phyloP scores from a whole-genome alignment of 92 coral and sea anemone species.

The Epizoanthus scotinus region DNA sequence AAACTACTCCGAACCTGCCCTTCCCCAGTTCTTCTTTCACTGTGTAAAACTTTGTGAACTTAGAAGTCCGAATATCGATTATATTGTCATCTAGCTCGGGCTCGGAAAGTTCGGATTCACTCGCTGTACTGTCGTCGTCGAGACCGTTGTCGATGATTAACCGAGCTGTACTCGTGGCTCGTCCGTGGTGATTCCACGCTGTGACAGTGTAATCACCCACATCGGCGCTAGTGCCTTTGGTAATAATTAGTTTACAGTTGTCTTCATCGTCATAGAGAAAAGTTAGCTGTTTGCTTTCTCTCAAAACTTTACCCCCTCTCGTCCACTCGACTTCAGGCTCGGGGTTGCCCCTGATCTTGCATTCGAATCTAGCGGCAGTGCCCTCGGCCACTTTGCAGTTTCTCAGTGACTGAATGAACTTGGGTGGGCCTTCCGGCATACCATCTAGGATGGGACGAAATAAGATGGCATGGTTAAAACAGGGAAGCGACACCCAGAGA shows the following conservation, averaged over 20 bases:
- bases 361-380: slow-evolving; percentile 97
- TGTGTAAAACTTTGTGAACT: slow-evolving; percentile 77
- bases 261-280: slow-evolving; percentile 93
- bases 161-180: slow-evolving; percentile 82
- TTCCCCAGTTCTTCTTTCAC: slow-evolving; percentile 94
- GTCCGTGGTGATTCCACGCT: slow-evolving; percentile 87
- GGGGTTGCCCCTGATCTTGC: slow-evolving; percentile 91
- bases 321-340: slow-evolving; percentile 97
- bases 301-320: slow-evolving; percentile 81
- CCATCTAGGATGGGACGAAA: slow-evolving; percentile 81
- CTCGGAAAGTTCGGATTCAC: slow-evolving; percentile 78
- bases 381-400: slow-evolving; percentile 94
- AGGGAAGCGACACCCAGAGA: slow-evolving; percentile 3
- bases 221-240: slow-evolving; percentile 89
- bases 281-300: slow-evolving; percentile 94
- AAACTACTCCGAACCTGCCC: slow-evolving; percentile 97
- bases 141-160: slow-evolving; percentile 75
- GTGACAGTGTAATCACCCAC: slow-evolving; percentile 96
- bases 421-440: slow-evolving; percentile 96
- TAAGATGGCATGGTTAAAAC: slow-evolving; percentile 48
- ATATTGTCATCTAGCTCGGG: slow-evolving; percentile 63
- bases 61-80: slow-evolving; percentile 62
- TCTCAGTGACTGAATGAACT: slow-evolving; percentile 79
- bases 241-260: slow-evolving; percentile 92
- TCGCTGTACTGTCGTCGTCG: slow-evolving; percentile 77